Percentiles rank a stretch among this genome's conserved stretches.
phyloP scores from a whole-genome alignment of 37 sponge, comb jelly and placozoan species.

The Halisarca cf. caerulea region DNA sequence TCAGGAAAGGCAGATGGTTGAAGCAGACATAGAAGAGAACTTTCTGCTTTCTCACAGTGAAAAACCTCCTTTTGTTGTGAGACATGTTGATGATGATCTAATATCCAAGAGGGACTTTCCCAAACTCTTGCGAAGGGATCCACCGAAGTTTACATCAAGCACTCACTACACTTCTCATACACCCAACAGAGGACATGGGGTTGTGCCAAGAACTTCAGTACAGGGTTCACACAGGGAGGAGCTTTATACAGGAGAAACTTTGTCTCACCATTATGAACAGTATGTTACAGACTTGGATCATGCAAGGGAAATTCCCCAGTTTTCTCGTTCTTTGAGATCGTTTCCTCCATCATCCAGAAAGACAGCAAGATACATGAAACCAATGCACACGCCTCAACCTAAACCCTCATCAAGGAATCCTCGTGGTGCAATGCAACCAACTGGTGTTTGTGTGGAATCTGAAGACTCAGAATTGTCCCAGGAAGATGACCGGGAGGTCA shows the following conservation, averaged over 20 bases:
- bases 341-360: not conserved
- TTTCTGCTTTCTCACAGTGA: not conserved
- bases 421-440: not conserved
- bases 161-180: not conserved
- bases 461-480: not conserved
- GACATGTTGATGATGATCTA: constrained; percentile 32
- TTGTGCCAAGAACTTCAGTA: not conserved
- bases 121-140: not conserved
- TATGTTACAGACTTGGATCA: not conserved
- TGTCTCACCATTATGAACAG: not conserved
- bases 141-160: not conserved
- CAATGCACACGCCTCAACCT: not conserved
- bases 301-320: not conserved
- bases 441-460: too few species aligned
- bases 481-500: not conserved
- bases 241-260: not conserved
- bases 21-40: not conserved
- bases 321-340: not conserved
- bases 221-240: not conserved
- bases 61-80: constrained; percentile 61
- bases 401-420: not conserved
- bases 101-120: constrained; percentile 59
- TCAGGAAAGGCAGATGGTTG: not conserved
- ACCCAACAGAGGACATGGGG: not conserved
- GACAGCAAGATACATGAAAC: not conserved